Percentiles rank a stretch among this genome's conserved stretches.
Evolutionary conservation across 2,888 invertebrate genomes (phyloP).

Genomic region (Malthinus flaveolus): DNA sequence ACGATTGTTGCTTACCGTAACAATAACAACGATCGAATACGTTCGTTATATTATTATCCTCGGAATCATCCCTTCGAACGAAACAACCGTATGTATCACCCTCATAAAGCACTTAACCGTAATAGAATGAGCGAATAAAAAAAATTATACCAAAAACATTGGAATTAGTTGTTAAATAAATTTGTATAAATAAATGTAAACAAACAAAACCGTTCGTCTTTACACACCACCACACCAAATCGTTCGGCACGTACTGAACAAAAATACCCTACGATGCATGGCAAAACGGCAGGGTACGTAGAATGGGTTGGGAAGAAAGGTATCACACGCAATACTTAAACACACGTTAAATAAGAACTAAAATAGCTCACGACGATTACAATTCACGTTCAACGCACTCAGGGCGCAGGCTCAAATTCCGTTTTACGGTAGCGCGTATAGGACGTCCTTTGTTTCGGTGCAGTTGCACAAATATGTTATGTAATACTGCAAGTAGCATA

Average conservation of each 20-base stretch:
- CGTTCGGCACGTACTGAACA: conserved; percentile 51
- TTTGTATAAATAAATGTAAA: conserved; percentile 47
- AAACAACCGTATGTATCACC: conserved; percentile 1
- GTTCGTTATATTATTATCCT: background rate
- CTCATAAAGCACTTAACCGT: background rate
- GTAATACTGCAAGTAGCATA: conserved; percentile 37
- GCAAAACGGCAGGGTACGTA: conserved; percentile 36
- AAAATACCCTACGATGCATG: conserved; percentile 51
- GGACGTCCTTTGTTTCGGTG: conserved; percentile 49
- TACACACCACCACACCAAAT: conserved; percentile 46
- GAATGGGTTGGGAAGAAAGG: conserved; percentile 24
- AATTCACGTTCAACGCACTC: conserved; percentile 19
- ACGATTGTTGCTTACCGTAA: background rate
- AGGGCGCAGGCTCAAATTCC: conserved; percentile 36
- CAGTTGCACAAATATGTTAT: conserved; percentile 50
- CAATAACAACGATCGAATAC: background rate
- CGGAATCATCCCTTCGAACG: background rate
- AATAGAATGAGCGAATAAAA: background rate
- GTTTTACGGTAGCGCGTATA: conserved; percentile 33
- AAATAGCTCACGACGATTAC: conserved; percentile 49
- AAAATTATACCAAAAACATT: background rate
- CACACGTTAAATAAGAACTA: conserved; percentile 45
- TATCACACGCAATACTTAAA: conserved; percentile 23
- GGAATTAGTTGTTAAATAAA: background rate
- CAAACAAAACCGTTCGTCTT: conserved; percentile 49